Evolutionary conservation across 2,888 invertebrate species (phyloP), one percentile per base, ranked within the genome.

Genomic region (Iphiclides podalirius): DNA sequence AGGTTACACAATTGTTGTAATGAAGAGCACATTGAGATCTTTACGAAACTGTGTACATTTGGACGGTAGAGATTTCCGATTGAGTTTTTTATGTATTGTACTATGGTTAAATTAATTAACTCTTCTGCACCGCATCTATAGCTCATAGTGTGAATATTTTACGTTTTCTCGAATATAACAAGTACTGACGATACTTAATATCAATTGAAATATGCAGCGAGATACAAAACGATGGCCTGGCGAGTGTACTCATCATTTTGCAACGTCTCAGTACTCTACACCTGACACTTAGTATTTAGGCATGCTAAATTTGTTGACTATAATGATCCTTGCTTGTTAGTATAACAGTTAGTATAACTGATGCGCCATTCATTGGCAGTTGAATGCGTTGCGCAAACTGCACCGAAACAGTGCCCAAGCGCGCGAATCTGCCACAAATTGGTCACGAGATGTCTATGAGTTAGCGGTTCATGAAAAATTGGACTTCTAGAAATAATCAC

Each of bases 201-300:
- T n/a, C n/a, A n/a, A n/a, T n/a, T n/a, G n/a, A n/a, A n/a, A n/a
- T n/a, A n/a, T n/a, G n/a, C n/a, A n/a, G n/a, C n/a, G n/a, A n/a
- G n/a, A n/a, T n/a, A n/a, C n/a, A n/a, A n/a, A n/a, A n/a, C n/a
- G n/a, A n/a, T n/a, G n/a, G n/a, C n/a, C n/a, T n/a, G n/a, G n/a
- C n/a, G n/a, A n/a, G n/a, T n/a, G 20, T 14, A 43, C 38, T 38
- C 42, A 9, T 49, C 42, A 43, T 43, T 38, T 49, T 23, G 48
- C 38, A 38, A 49, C 33, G 31, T 28, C 38, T 28, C 26, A 36
- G 44, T 28, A 26, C 12, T 20, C 31, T 23, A n/a, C 9, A 33
- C 9, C 34, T 15, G 23, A 34, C 38, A 38, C 12, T 33, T 13
- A 33, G 17, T 11, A 16, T 20, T 33, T 36, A 13, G 8, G 26